A percentile compares a stretch with the other conserved stretches of the same genome.
Evolutionary conservation across 2,113 vertebrate genomes (phyloP).

Genomic region (Oxygymnocypris stewartii): DNA sequence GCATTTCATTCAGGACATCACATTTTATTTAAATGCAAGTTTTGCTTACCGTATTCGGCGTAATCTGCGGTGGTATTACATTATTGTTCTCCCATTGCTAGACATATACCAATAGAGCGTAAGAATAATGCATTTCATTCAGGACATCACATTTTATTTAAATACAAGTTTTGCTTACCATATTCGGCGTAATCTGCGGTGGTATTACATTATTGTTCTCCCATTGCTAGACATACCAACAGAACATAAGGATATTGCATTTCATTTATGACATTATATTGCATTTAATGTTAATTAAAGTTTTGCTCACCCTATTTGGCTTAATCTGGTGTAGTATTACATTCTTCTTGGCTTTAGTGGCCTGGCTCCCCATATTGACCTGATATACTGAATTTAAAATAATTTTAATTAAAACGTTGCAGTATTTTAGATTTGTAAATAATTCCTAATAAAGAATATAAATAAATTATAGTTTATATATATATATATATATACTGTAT

Average conservation of each 20-base stretch:
- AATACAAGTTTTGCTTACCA: conserved; percentile 14
- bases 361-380: conserved; percentile 44
- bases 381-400: not conserved
- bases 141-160: not conserved
- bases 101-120: not conserved
- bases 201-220: not conserved
- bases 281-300: not conserved
- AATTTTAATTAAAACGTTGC: not conserved
- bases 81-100: not conserved
- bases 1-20: no score
- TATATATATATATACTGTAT: no score
- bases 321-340: not conserved
- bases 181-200: not conserved
- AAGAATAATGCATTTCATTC: not conserved
- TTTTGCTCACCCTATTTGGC: conserved; percentile 28
- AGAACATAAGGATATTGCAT: not conserved
- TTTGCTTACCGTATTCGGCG: conserved; percentile 28
- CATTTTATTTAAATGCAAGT: not conserved
- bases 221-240: not conserved
- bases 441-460: no score
- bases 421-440: not conserved
- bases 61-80: not conserved
- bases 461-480: no score
- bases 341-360: not conserved
- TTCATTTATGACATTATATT: not conserved